Evolutionary conservation across 2,113 vertebrate genomes (phyloP).

Genomic region (Varanus komodoensis): DNA sequence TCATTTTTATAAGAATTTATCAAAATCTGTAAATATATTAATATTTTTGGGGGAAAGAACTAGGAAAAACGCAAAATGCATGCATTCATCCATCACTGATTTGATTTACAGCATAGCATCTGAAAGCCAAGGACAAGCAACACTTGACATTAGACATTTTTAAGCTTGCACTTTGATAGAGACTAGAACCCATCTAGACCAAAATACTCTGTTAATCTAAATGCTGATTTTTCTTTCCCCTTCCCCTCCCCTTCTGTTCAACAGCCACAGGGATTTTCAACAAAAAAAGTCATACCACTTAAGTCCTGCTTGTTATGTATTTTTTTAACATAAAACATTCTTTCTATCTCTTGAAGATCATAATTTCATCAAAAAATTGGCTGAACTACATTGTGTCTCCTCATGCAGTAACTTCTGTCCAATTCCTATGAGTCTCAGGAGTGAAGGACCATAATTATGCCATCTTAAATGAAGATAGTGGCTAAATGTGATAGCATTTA

Average conservation of each 20-base stretch:
- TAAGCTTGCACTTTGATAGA: not conserved
- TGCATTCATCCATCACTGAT: no score
- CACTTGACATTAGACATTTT: not conserved
- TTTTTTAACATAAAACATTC: no score
- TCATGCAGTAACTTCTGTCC: not conserved
- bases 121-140: no score
- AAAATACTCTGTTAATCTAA: no score
- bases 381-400: not conserved
- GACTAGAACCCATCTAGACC: not conserved
- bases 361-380: not conserved
- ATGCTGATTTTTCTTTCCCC: not conserved
- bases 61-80: no score
- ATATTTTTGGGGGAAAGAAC: no score
- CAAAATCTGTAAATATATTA: no score
- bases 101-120: no score
- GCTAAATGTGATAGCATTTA: not conserved
- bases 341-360: not conserved
- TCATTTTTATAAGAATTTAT: no score
- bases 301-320: not conserved
- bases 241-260: not conserved
- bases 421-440: not conserved
- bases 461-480: not conserved
- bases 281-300: not conserved
- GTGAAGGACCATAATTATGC: not conserved
- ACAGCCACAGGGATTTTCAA: not conserved